Evolutionary conservation across 2,888 invertebrate genomes (phyloP).

Genomic region (Nemotelus nigrinus): DNA sequence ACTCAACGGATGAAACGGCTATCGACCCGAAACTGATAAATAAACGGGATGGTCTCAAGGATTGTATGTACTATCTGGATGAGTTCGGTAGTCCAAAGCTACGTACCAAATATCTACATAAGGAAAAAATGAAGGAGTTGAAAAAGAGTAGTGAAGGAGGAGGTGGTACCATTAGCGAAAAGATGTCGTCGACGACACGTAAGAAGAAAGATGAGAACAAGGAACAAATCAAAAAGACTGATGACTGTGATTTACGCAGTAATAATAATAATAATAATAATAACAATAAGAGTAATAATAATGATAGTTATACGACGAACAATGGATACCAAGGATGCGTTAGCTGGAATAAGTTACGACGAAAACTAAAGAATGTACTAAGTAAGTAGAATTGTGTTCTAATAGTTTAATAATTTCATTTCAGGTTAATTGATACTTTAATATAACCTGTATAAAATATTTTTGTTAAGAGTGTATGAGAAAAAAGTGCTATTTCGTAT

Average conservation of each 20-base stretch:
- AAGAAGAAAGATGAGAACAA: constrained; percentile 22
- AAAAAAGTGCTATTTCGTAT: too few species aligned
- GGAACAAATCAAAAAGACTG: constrained; percentile 47
- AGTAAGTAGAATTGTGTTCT: constrained; percentile 47
- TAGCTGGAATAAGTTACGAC: constrained; percentile 59
- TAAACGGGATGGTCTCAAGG: constrained; percentile 63
- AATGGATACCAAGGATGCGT: constrained; percentile 58
- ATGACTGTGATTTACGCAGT: constrained; percentile 53
- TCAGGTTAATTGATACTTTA: constrained; percentile 56
- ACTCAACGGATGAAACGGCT: constrained; percentile 42
- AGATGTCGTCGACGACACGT: constrained; percentile 10
- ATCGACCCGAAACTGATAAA: constrained; percentile 63
- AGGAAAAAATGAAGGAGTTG: constrained; percentile 58
- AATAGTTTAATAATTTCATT: constrained; percentile 53
- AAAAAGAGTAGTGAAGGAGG: constrained; percentile 46
- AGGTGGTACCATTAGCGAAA: constrained; percentile 10
- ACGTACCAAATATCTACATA: constrained; percentile 61
- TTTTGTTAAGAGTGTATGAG: too few species aligned
- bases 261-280: constrained; percentile 40
- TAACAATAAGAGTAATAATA: constrained; percentile 19
- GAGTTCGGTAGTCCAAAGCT: constrained; percentile 64
- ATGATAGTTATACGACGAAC: neutral
- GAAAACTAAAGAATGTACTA: constrained; percentile 53
- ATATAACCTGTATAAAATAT: too few species aligned
- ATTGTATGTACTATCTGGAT: constrained; percentile 64